These are phyloP conservation scores for Tragelaphus scriptus DNA, from an alignment of 2,113 vertebrate genomes.

Conservation along the genomic window DNA sequence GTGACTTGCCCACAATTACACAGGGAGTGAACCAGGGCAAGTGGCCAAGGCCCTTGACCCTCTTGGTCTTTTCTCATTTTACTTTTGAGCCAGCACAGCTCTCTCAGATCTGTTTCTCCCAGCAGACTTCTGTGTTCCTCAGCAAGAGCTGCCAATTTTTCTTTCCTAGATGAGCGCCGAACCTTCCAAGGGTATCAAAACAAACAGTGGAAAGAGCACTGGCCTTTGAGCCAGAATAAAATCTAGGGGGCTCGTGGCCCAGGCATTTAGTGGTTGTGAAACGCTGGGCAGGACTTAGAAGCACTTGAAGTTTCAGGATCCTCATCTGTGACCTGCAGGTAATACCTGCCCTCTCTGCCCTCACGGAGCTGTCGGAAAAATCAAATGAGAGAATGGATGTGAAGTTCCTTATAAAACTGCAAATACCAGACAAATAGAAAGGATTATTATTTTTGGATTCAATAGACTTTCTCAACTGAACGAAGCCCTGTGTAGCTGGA, in stretches of 20 bases:
- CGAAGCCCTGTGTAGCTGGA: slow-evolving; percentile 39
- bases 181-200: slow-evolving; percentile 26
- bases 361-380: background rate
- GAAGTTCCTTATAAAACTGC: slow-evolving; percentile 38
- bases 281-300: background rate
- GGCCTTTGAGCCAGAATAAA: slow-evolving; percentile 2
- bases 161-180: slow-evolving; percentile 40
- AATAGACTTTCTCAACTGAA: slow-evolving; percentile 58
- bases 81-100: background rate
- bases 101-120: background rate
- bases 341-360: background rate
- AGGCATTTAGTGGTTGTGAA: background rate
- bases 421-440: slow-evolving; percentile 59
- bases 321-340: background rate
- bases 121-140: background rate
- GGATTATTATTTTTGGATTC: slow-evolving; percentile 66
- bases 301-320: background rate
- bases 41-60: background rate
- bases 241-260: background rate
- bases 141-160: slow-evolving; percentile 15
- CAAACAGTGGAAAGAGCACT: background rate
- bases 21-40: background rate
- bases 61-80: background rate
- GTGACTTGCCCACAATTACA: background rate
- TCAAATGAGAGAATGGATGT: slow-evolving; percentile 28